Base-by-base conservation (phyloP, 2,888 invertebrate species). In the Thymelicus acteon region DNA sequence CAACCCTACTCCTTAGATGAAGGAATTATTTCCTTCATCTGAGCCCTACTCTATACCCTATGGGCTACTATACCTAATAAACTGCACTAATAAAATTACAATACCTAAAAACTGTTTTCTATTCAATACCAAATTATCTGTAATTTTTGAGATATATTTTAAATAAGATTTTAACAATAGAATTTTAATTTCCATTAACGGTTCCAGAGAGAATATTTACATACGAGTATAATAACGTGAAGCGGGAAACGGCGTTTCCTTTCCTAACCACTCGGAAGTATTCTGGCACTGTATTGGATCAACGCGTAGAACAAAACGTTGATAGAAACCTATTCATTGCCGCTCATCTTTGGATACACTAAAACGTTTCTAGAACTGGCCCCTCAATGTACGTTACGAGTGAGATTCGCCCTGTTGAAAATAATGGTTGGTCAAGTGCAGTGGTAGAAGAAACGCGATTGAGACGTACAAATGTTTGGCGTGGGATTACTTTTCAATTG, bases 391-490 rank as follows among this genome's bases (percentile, higher is more conserved):
- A 73, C 37, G 31, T 6, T 44, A 10, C 6, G 1, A 19, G 5
- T 3, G 12, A 12, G 49, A 24, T 44, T 13, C 1, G 24, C 0
- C 12, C 31, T 10, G 47, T 13, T 39, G 39, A 24, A 37, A 60
- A 19, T 52, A 52, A 19, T 10, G 7, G 52, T 54, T 71, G 65
- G 70, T 71, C 70, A 64, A 70, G 49, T 10, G 60, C 12, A 24
- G 67, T 75, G 80, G 85, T 87, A 80, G 69, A 12, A 72, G 76
- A 80, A 76, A 76, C 78, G 80, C 88, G 87, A 90, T 90, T 88
- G 90, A 91, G 91, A 90, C 88, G 86, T 85, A 90, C 90, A 89
- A 92, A 91, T 90, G 92, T 92, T 92, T 92, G 91, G 85, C 82
- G 81, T 84, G 77, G 91, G 91, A 92, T 93, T 91, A 93, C 89